Evolutionary conservation across 1,140 invertebrate genomes (phyloP), one percentile per base, ranked within the genome.

Genomic region (Lutraria rhynchaena): DNA sequence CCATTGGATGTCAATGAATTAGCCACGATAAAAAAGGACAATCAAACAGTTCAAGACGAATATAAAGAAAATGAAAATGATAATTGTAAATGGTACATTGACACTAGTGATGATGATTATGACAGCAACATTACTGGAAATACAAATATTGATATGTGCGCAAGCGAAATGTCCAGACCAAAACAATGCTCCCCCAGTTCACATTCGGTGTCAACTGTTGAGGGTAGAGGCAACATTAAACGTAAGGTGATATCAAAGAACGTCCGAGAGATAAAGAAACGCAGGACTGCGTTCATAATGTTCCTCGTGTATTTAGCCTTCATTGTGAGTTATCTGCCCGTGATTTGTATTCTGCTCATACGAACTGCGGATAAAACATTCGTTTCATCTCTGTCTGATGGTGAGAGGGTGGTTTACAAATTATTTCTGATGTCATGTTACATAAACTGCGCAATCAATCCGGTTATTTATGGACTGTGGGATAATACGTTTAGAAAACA

Each of bases 391-490:
- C n/a, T 81, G 9, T 7, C 65, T 9, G 27, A 60, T 19, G 11
- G 19, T 9, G 65, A 24, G 22, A n/a, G 69, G 27, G 57, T 58
- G 22, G 29, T 31, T 0, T 81, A 71, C 29, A 70, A 63, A 22
- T 70, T 81, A 7, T 70, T 71, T 31, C 46, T 69, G 53, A 53
- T 57, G 1, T 71, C 77, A 24, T 81, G 61, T 33, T 67, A 41
- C 22, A 1, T 81, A 0, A 61, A 81, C 41, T 63, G 69, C 35
- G 67, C 58, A 0, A 53, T 73, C 0, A 81, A 81, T 60, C 67
- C 67, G 7, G 33, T 81, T 2, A 81, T 81, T 17, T 81, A 81
- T 31, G 53, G 77, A 17, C 7, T 71, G 3, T 81, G 67, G 19
- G 77, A 81, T 27, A 0, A 7, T 0, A 9, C 57, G 37, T 41